phyloP scores from a whole-genome alignment of 2,888 invertebrate species.

The Meganola albula region DNA sequence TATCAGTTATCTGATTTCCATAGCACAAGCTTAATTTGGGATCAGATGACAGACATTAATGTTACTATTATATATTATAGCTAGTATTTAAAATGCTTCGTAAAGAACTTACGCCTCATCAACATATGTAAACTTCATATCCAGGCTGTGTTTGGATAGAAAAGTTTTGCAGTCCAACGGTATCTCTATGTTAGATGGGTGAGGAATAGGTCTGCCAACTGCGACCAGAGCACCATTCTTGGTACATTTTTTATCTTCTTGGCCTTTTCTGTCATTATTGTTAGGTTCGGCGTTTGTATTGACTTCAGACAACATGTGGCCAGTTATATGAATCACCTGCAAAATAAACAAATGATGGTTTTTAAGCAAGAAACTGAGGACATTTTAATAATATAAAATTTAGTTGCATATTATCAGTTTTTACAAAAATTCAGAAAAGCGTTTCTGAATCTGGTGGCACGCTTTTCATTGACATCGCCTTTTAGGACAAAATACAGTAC shows the following conservation, averaged over 20 bases:
- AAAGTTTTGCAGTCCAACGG: conserved; percentile 93
- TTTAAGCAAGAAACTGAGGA: too few species aligned
- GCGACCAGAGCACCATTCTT: conserved; percentile 80
- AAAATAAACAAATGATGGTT: background rate
- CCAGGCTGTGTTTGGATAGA: conserved; percentile 92
- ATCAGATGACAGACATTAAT: background rate
- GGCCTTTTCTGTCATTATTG: conserved; percentile 50
- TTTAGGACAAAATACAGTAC: too few species aligned
- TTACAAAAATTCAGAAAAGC: too few species aligned
- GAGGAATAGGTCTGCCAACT: conserved; percentile 89
- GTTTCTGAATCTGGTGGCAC: too few species aligned
- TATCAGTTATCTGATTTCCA: background rate
- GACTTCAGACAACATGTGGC: conserved; percentile 80
- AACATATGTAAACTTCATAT: conserved; percentile 96
- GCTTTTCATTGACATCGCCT: too few species aligned
- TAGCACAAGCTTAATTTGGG: background rate
- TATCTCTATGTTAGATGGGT: conserved; percentile 94
- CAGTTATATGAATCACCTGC: conserved; percentile 93
- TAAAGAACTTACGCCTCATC: conserved; percentile 89
- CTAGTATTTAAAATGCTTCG: background rate
- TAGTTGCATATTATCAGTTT: too few species aligned
- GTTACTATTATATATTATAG: background rate
- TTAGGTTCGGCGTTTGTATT: conserved; percentile 35
- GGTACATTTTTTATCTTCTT: conserved; percentile 37
- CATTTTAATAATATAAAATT: too few species aligned